Percentiles rank a stretch among this genome's conserved stretches.
phyloP scores from a whole-genome alignment of 2,797 vertebrate species.

The Leuciscus waleckii region DNA sequence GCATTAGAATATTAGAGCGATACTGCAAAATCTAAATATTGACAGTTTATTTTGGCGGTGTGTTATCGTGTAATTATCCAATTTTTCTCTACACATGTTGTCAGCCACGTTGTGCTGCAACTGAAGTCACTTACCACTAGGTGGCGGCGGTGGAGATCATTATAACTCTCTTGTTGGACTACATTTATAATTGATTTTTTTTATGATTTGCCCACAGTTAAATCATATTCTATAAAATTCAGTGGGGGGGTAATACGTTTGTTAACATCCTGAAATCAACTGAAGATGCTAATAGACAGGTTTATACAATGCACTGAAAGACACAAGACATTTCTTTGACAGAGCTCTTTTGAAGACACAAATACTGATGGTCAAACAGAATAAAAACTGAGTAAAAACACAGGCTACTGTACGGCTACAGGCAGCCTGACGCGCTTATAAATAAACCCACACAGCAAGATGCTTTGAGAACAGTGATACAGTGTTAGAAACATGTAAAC shows the following conservation, averaged over 20 bases:
- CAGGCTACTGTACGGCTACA: conserved; percentile 13
- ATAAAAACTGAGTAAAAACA: neutral
- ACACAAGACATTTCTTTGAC: neutral
- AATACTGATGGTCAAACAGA: conserved; percentile 36
- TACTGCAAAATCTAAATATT: neutral
- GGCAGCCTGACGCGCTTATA: conserved; percentile 50
- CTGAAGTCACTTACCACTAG: neutral
- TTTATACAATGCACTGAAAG: neutral
- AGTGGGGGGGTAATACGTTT: conserved; percentile 19
- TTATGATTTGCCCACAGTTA: neutral
- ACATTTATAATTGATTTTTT: neutral
- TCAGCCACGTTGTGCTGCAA: neutral
- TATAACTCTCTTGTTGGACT: neutral
- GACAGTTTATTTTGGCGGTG: neutral
- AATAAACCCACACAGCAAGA: conserved; percentile 66
- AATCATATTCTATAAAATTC: neutral
- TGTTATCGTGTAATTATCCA: neutral
- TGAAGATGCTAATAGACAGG: neutral
- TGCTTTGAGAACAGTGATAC: conserved; percentile 61
- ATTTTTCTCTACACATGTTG: neutral
- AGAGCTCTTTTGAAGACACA: conserved; percentile 19
- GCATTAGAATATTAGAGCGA: neutral
- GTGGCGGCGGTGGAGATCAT: neutral
- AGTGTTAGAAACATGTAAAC: conserved; percentile 63
- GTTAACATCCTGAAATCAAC: conserved; percentile 8